These are phyloP conservation scores for Phylloscopus trochiloides DNA, from an alignment of 2,113 vertebrate species.

Conservation along the genomic window DNA sequence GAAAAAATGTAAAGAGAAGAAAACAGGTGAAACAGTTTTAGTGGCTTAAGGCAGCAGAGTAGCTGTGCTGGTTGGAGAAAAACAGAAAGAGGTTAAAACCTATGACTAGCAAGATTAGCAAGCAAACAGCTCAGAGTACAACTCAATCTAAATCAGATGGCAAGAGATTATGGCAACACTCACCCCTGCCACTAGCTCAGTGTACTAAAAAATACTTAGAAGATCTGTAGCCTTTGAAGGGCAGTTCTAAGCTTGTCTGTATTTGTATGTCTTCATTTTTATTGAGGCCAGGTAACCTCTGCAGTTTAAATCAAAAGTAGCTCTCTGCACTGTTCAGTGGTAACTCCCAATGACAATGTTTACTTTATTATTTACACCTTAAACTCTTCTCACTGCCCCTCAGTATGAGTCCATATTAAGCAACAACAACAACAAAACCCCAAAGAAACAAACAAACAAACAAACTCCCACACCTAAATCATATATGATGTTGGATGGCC, in stretches of 20 bases:
- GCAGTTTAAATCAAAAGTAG: not conserved
- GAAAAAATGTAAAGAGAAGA: not conserved
- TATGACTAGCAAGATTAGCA: not conserved
- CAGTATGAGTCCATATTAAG: not conserved
- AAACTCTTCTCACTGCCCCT: not conserved
- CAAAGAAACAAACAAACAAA: not conserved
- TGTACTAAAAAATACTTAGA: not conserved
- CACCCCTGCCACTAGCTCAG: not conserved
- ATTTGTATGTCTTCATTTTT: not conserved
- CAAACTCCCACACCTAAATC: not conserved
- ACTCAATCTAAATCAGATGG: not conserved
- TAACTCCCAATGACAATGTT: not conserved
- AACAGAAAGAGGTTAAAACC: not conserved
- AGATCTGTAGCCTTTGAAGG: not conserved
- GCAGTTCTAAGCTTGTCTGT: not conserved
- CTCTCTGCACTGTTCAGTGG: not conserved
- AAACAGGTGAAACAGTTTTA: not conserved
- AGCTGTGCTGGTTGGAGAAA: not conserved
- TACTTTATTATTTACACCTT: not conserved
- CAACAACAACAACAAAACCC: not conserved
- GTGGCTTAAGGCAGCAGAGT: not conserved
- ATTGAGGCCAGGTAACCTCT: not conserved
- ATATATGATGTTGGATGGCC: not conserved
- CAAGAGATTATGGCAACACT: not conserved
- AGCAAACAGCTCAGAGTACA: not conserved